These are phyloP conservation scores for Odocoileus hemionus DNA, from an alignment of 2,113 vertebrate genomes.

Conservation along the genomic window DNA sequence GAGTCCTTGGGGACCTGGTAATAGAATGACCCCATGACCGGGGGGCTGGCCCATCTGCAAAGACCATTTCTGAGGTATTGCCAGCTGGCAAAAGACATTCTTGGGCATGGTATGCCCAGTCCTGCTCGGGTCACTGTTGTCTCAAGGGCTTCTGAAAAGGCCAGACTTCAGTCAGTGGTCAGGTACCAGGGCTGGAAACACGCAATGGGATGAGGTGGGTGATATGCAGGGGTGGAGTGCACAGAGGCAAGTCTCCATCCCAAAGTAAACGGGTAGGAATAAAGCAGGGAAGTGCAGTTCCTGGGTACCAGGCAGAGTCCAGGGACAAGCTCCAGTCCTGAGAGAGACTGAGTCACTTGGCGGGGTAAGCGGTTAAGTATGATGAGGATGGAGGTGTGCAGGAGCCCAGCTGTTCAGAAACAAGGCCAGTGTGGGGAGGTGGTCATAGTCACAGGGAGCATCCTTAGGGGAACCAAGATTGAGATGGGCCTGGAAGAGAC, in stretches of 20 bases:
- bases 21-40: neutral
- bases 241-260: neutral
- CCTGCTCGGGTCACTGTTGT: neutral
- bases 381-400: neutral
- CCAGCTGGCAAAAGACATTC: neutral
- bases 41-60: neutral
- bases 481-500: neutral
- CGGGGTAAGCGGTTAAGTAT: neutral
- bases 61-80: neutral
- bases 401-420: neutral
- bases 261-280: neutral
- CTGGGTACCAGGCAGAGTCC: neutral
- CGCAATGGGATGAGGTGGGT: neutral
- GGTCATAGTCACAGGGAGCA: neutral
- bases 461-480: neutral
- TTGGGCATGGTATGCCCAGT: rapidly evolving
- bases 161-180: neutral
- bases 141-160: neutral
- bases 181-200: too few relatives aligned
- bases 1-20: neutral
- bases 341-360: neutral
- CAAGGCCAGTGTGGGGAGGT: neutral
- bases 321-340: neutral
- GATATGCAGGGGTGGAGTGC: neutral
- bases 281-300: neutral